Percentiles rank a stretch among this genome's conserved stretches.
phyloP scores from a whole-genome alignment of 2,113 vertebrate genomes.

The Mohoua ochrocephala region DNA sequence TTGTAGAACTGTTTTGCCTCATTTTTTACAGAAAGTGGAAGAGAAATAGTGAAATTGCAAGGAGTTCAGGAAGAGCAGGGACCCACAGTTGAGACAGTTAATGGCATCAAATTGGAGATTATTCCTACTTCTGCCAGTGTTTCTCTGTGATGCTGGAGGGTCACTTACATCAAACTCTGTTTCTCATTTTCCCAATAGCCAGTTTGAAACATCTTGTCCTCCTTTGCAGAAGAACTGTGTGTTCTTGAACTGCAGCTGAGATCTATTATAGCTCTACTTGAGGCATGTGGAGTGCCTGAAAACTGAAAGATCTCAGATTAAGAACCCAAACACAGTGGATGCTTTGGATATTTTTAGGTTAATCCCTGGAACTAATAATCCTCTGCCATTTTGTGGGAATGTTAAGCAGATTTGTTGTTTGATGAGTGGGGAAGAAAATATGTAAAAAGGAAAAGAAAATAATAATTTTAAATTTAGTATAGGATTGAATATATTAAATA shows the following conservation, averaged over 20 bases:
- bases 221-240: background rate
- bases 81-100: background rate
- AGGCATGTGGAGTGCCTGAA: background rate
- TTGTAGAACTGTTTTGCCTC: background rate
- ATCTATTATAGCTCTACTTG: background rate
- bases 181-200: background rate
- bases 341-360: conserved; percentile 36
- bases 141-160: background rate
- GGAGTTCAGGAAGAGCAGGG: background rate
- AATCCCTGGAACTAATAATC: conserved; percentile 26
- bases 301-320: background rate
- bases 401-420: conserved; percentile 26
- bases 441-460: background rate
- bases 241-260: background rate
- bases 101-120: background rate
- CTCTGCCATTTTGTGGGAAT: background rate
- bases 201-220: background rate
- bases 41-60: background rate
- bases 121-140: background rate
- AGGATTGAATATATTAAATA: background rate
- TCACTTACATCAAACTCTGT: background rate
- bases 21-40: background rate
- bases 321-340: background rate
- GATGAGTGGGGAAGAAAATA: background rate
- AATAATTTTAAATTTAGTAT: background rate